Conservation (phyloP, 2,113 vertebrate genomes). For the Crotalus helleri region DNA sequence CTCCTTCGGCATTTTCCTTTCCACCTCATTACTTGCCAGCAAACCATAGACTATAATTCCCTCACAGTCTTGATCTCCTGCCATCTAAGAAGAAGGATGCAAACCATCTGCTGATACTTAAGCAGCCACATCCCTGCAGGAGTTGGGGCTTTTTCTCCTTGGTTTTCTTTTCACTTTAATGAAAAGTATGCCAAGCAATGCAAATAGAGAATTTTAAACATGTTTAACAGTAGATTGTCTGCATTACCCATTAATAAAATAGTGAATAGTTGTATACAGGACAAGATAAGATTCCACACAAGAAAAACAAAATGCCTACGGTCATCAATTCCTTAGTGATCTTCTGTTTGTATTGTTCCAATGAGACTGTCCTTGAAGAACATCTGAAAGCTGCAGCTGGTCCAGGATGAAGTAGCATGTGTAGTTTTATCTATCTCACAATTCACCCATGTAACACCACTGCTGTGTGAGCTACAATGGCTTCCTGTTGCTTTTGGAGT, state of each 20-base stretch:
- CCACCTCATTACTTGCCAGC: slow-evolving; percentile 31
- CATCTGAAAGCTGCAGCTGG: background rate
- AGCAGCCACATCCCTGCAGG: background rate
- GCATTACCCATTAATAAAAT: slow-evolving; percentile 2
- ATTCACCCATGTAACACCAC: background rate
- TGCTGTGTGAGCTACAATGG: background rate
- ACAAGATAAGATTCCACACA: background rate
- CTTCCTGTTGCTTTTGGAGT: background rate
- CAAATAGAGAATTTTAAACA: background rate
- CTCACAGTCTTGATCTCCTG: slow-evolving; percentile 3
- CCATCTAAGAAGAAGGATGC: background rate
- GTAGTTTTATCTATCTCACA: background rate
- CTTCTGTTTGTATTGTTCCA: background rate
- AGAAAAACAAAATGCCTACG: background rate
- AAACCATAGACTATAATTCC: slow-evolving; percentile 6
- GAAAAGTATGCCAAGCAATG: background rate
- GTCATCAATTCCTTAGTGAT: background rate
- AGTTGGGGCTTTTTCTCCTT: background rate
- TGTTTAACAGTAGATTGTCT: background rate
- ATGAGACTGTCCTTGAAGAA: background rate
- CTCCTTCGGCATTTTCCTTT: slow-evolving; percentile 28
- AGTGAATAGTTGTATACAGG: background rate
- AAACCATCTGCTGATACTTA: background rate
- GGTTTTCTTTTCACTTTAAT: background rate
- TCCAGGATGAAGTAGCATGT: background rate